Conservation (phyloP, 1,140 invertebrate species). For the Diorhabda elongata region DNA sequence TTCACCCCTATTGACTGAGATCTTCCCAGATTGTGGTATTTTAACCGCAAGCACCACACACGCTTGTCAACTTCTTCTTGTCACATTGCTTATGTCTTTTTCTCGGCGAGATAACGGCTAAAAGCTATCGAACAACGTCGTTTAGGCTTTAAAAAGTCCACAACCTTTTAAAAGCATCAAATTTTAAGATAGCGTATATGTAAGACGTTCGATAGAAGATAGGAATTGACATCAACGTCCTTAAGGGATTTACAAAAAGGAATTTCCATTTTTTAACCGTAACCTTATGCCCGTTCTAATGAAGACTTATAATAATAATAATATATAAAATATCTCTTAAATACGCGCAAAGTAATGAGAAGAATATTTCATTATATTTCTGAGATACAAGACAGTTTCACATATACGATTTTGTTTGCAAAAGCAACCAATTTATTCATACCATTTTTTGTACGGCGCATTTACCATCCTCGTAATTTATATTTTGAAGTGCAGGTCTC, state of each 20-base stretch:
- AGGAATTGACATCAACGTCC: not conserved
- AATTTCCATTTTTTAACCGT: not conserved
- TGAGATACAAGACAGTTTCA: no score
- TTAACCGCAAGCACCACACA: constrained; percentile 5
- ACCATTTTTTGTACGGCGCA: no score
- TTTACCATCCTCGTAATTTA: no score
- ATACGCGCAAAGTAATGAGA: no score
- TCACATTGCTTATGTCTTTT: constrained; percentile 18
- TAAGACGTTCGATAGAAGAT: constrained; percentile 12
- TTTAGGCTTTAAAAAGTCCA: constrained; percentile 9
- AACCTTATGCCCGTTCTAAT: no score
- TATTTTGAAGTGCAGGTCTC: no score
- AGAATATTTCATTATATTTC: no score
- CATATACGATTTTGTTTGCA: no score
- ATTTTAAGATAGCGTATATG: constrained; percentile 15
- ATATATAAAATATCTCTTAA: no score
- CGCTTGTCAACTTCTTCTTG: constrained; percentile 21
- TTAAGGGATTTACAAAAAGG: not conserved
- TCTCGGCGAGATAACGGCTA: constrained; percentile 17
- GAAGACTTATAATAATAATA: no score
- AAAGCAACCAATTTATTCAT: no score
- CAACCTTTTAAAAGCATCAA: constrained; percentile 19
- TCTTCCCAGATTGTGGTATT: not conserved
- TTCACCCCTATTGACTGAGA: no score
- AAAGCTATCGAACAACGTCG: constrained; percentile 20